These are phyloP conservation scores for Eurosta solidaginis DNA, from an alignment of 1,140 invertebrate genomes.

Conservation along the genomic window DNA sequence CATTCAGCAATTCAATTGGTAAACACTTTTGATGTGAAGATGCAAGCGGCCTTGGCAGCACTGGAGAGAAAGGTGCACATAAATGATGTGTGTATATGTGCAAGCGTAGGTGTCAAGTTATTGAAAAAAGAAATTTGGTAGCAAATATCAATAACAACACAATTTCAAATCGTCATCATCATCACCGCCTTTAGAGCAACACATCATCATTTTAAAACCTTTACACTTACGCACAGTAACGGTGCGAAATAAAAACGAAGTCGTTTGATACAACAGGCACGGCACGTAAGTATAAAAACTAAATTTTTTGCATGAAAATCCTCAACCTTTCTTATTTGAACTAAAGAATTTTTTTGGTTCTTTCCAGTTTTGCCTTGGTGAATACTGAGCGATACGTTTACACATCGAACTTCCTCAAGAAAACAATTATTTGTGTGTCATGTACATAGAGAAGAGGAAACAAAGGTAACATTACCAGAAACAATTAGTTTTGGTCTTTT, in stretches of 20 bases:
- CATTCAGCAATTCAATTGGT: conserved; percentile 58
- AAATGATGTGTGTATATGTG: neutral
- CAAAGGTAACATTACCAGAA: too few relatives aligned
- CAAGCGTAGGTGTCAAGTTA: neutral
- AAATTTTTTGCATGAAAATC: neutral
- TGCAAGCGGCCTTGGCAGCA: neutral
- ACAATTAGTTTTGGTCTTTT: too few relatives aligned
- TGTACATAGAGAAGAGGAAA: too few relatives aligned
- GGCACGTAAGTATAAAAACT: too few relatives aligned
- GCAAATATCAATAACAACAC: neutral
- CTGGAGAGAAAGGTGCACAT: neutral
- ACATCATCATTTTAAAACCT: neutral
- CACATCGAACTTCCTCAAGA: too few relatives aligned
- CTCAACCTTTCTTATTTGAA: neutral
- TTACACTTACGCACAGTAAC: too few relatives aligned
- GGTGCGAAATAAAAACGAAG: too few relatives aligned
- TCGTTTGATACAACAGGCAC: too few relatives aligned
- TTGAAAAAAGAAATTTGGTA: neutral
- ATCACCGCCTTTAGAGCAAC: neutral
- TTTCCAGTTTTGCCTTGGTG: too few relatives aligned
- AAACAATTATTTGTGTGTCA: too few relatives aligned
- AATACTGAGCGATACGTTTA: too few relatives aligned
- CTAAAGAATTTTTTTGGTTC: too few relatives aligned
- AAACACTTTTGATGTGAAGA: conserved; percentile 47
- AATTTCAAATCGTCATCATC: neutral